A percentile compares a stretch with the other conserved stretches of the same genome.
Conservation (phyloP, 1,140 invertebrate species). For the Drosophila neocordata region DNA sequence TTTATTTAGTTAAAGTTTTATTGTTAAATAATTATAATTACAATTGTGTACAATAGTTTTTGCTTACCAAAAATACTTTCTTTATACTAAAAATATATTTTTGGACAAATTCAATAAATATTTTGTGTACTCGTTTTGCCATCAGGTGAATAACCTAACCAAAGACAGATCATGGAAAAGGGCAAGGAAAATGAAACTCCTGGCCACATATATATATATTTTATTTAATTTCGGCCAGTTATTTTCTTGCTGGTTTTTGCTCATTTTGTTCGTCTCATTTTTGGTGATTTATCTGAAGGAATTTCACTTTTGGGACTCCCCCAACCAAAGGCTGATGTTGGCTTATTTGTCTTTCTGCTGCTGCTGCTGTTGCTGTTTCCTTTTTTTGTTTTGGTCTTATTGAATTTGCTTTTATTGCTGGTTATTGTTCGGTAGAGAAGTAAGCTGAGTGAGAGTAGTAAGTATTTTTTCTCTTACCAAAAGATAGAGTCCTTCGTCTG, state of each 20-base stretch:
- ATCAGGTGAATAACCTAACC: slow-evolving; percentile 4
- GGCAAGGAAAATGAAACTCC: slow-evolving; percentile 15
- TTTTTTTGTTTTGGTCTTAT: slow-evolving; percentile 21
- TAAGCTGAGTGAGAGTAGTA: slow-evolving; percentile 10
- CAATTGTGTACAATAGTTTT: background rate
- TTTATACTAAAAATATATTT: slow-evolving; percentile 22
- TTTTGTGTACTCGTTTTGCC: slow-evolving; percentile 24
- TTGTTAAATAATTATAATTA: no score
- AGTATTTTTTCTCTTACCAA: background rate
- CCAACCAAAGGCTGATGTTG: slow-evolving; percentile 11
- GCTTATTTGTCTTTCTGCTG: slow-evolving; percentile 66
- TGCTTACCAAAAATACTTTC: slow-evolving; percentile 35
- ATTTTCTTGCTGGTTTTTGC: slow-evolving; percentile 7
- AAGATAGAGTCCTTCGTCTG: slow-evolving; percentile 16
- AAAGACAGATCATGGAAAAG: slow-evolving; percentile 43
- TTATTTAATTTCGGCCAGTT: slow-evolving; percentile 30
- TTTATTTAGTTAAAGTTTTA: background rate
- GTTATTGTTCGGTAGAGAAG: slow-evolving; percentile 53
- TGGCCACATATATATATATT: slow-evolving; percentile 30
- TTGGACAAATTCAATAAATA: slow-evolving; percentile 52
- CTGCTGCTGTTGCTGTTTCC: slow-evolving; percentile 16
- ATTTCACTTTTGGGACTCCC: slow-evolving; percentile 56
- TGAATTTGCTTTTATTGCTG: slow-evolving; percentile 78
- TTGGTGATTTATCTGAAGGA: slow-evolving; percentile 64
- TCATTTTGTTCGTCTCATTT: slow-evolving; percentile 46